Percentiles rank a stretch among this genome's conserved stretches.
phyloP scores from a whole-genome alignment of 2,888 invertebrate genomes.

The Rotaria magnacalcarata region DNA sequence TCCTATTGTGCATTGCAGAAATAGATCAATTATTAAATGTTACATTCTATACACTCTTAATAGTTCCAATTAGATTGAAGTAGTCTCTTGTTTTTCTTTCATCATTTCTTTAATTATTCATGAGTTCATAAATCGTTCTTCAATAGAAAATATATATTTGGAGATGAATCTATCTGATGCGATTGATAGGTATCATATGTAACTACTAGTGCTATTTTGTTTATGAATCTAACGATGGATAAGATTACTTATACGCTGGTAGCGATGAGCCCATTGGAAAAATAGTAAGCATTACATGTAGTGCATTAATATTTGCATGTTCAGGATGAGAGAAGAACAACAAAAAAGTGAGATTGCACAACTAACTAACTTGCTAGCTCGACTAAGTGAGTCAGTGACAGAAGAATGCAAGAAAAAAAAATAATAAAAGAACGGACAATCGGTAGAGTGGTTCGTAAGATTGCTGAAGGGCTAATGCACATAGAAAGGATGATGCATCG shows the following conservation, averaged over 20 bases:
- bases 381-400: not conserved
- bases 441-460: not conserved
- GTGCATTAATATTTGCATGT: not conserved
- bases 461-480: not conserved
- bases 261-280: not conserved
- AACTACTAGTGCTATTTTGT: not conserved
- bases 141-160: too few species aligned
- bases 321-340: not conserved
- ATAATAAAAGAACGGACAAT: not conserved
- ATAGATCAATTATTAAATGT: too few species aligned
- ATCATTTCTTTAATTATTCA: not conserved
- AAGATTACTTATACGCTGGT: not conserved
- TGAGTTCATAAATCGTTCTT: not conserved
- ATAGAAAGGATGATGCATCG: not conserved
- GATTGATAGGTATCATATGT: not conserved
- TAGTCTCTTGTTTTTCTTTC: too few species aligned
- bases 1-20: too few species aligned
- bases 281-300: not conserved
- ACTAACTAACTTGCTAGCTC: not conserved
- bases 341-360: slow-evolving; percentile 1
- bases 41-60: too few species aligned
- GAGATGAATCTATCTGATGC: not conserved
- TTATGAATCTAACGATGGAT: not conserved
- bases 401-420: not conserved
- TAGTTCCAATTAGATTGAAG: too few species aligned